Evolutionary conservation across 2,797 vertebrate species (phyloP).

Genomic region (Calcarius lapponicus): DNA sequence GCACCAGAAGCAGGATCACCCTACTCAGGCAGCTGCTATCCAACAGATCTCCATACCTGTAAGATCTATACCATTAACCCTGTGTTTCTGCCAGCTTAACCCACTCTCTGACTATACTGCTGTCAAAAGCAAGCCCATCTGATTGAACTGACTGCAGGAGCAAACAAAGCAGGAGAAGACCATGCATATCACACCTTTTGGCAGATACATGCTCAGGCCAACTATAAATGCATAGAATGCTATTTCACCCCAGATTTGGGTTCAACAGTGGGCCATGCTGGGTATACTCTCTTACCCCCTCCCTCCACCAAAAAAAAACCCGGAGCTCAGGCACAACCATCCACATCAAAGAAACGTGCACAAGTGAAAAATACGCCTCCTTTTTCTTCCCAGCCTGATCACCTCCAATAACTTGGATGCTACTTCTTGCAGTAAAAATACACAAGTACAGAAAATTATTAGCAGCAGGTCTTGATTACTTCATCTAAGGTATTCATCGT

Average conservation of each 20-base stretch:
- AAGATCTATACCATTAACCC: not conserved
- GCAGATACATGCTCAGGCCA: not conserved
- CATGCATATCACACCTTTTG: not conserved
- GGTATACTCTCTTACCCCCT: not conserved
- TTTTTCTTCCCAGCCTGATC: not conserved
- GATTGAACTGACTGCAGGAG: not conserved
- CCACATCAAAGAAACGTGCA: not conserved
- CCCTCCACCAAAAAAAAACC: accelerated
- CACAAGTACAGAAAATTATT: not conserved
- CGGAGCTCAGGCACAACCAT: not conserved
- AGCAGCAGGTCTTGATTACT: not conserved
- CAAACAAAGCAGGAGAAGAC: not conserved
- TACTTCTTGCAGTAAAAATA: not conserved
- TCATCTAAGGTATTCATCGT: not conserved
- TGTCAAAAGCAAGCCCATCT: not conserved
- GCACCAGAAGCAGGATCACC: not conserved
- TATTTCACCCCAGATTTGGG: not conserved
- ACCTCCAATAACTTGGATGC: not conserved
- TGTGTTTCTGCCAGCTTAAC: not conserved
- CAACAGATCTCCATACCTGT: not conserved
- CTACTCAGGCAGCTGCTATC: not conserved
- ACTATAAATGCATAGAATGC: not conserved
- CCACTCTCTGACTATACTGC: not conserved
- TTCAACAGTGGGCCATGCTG: not conserved
- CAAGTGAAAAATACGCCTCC: not conserved